Evolutionary conservation across 2,113 vertebrate genomes (phyloP).

Genomic region (Steatornis caripensis): DNA sequence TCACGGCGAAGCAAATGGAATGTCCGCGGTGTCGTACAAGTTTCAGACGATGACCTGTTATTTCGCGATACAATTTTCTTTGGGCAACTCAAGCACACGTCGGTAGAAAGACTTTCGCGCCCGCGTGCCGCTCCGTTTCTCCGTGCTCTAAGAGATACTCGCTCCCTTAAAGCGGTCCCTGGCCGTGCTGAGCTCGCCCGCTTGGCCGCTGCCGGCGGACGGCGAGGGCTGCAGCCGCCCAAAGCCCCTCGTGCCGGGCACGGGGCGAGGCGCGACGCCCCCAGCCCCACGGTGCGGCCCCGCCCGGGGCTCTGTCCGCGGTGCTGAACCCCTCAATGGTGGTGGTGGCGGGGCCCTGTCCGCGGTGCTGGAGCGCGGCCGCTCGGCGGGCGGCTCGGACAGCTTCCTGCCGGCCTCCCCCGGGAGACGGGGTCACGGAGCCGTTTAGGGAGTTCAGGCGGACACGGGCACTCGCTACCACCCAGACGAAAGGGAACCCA

Average conservation of each 20-base stretch:
- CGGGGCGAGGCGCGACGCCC: background rate
- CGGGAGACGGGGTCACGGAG: accelerated
- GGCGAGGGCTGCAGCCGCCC: background rate
- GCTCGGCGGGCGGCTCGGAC: accelerated
- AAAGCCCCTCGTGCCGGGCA: background rate
- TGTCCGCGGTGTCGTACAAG: accelerated
- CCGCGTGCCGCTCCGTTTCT: accelerated
- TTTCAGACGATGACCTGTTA: background rate
- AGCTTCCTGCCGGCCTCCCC: background rate
- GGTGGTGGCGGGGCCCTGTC: slow-evolving; percentile 18
- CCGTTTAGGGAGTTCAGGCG: accelerated
- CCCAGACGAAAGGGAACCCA: background rate
- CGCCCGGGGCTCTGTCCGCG: slow-evolving; percentile 42
- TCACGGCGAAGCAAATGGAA: background rate
- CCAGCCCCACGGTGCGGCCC: too few relatives aligned
- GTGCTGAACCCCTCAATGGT: too few relatives aligned
- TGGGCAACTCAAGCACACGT: accelerated
- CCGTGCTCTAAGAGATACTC: accelerated
- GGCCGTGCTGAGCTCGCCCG: background rate
- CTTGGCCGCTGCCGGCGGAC: background rate
- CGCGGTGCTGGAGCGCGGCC: slow-evolving; percentile 55
- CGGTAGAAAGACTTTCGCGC: accelerated
- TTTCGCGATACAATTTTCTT: background rate
- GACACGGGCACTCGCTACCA: accelerated
- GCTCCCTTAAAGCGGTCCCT: accelerated